phyloP scores from a whole-genome alignment of 2,888 invertebrate genomes.

The Orthonevra nobilis region DNA sequence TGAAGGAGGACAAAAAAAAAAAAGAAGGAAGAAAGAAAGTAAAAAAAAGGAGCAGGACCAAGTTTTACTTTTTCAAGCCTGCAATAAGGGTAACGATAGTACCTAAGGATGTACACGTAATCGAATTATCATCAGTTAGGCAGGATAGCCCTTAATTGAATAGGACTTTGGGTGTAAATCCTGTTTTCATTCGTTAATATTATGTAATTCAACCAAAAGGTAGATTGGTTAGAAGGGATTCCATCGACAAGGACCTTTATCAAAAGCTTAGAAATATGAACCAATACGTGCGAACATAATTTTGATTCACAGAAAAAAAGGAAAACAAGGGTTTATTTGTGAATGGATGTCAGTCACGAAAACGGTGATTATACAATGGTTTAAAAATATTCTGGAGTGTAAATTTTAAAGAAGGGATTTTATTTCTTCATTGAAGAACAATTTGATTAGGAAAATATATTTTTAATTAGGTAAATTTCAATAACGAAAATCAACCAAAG shows the following conservation, averaged over 20 bases:
- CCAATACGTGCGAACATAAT: no score
- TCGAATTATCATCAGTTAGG: conserved; percentile 79
- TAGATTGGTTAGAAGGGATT: conserved; percentile 63
- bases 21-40: conserved; percentile 14
- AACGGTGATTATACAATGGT: no score
- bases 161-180: conserved; percentile 71
- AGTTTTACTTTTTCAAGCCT: conserved; percentile 30
- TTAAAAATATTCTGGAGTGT: no score
- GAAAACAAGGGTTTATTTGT: conserved; percentile 1
- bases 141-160: conserved; percentile 71
- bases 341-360: no score
- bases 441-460: no score
- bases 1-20: conserved; percentile 29
- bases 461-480: no score
- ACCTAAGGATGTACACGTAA: conserved; percentile 74
- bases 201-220: conserved; percentile 70
- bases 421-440: no score
- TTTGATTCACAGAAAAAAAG: no score
- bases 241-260: conserved; percentile 30
- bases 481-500: no score
- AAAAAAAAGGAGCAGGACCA: conserved; percentile 35
- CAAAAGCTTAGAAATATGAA: conserved; percentile 21
- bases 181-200: conserved; percentile 70
- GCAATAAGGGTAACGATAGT: conserved; percentile 49
- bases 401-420: no score